Base-by-base conservation (phyloP, 2,797 vertebrate species). In the Chromis chromis region DNA sequence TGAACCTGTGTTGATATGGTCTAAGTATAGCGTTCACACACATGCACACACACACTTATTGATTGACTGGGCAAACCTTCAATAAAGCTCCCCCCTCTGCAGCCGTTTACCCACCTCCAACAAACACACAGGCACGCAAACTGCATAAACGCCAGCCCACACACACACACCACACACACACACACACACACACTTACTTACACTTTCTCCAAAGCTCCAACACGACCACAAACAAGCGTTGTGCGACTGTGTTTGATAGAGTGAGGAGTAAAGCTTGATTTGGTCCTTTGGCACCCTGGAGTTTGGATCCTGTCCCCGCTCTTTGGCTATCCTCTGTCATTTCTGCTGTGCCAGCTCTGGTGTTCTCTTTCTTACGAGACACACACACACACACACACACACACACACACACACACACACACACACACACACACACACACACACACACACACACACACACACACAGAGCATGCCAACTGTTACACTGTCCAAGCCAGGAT, bases 391-490 rank as follows among this genome's bases (percentile, higher is more conserved):
- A 58, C 70, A 67, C 53, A 54, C 65, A 66, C 60, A 56, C 56
- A 66, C 58, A 65, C 70, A 58, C 71, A 63, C 77, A 67, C 85
- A 83, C 83, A 85, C 69, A 84, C 65, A 40, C 76, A 61, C 70
- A 46, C 68, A 58, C 61, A 58, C 70, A 67, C 53, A 54, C 65
- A 42, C 76, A 61, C 70, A 46, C 65, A 58, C 61, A 58, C 70
- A 68, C 53, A 54, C 63, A 64, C 60, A 56, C 53, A 64, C 58
- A 65, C 70, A 58, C 71, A 63, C 77, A 67, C 85, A 83, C 83
- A 85, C 69, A 84, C 65, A 33, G 27, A 63, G 76, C 73, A 57
- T 84, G 89, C 88, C 88, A 89, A 88, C 86, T 92, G 90, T 90
- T 86, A 84, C 74, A 59, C 68, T 61, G 19, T 66, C 69, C 65